phyloP scores from a whole-genome alignment of 2,797 vertebrate genomes.

The Sternarchorhynchus goeldii region DNA sequence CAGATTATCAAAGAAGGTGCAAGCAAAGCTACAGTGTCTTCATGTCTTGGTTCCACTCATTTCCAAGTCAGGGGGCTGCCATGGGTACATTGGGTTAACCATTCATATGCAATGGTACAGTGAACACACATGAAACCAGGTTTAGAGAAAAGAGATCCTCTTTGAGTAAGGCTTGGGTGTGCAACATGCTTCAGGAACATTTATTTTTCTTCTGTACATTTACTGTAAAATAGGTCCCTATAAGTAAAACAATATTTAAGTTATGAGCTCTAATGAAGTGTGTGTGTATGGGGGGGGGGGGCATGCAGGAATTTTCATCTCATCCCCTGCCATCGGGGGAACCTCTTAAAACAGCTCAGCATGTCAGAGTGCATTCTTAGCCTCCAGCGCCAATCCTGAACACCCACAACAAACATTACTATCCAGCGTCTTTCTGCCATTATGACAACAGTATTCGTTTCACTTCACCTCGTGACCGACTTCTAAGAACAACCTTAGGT shows the following conservation, averaged over 20 bases:
- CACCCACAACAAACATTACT: slow-evolving; percentile 18
- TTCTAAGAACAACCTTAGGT: slow-evolving; percentile 19
- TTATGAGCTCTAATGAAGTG: slow-evolving; percentile 20
- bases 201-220: background rate
- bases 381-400: slow-evolving; percentile 29
- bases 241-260: background rate
- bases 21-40: background rate
- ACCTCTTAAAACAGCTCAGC: slow-evolving; percentile 30
- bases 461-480: slow-evolving; percentile 10
- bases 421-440: background rate
- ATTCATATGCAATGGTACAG: slow-evolving; percentile 13
- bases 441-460: slow-evolving; percentile 10
- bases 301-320: slow-evolving; percentile 25
- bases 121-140: slow-evolving; percentile 22
- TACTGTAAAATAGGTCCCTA: slow-evolving; percentile 16
- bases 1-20: too few relatives aligned
- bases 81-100: slow-evolving; percentile 31
- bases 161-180: background rate
- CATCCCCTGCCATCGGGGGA: background rate
- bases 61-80: slow-evolving; percentile 6
- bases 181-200: slow-evolving; percentile 3
- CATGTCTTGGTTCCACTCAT: background rate
- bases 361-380: slow-evolving; percentile 25
- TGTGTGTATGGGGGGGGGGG: background rate
- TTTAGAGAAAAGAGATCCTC: slow-evolving; percentile 31